Conservation (phyloP, 2,797 vertebrate species). For the Varecia variegata region DNA sequence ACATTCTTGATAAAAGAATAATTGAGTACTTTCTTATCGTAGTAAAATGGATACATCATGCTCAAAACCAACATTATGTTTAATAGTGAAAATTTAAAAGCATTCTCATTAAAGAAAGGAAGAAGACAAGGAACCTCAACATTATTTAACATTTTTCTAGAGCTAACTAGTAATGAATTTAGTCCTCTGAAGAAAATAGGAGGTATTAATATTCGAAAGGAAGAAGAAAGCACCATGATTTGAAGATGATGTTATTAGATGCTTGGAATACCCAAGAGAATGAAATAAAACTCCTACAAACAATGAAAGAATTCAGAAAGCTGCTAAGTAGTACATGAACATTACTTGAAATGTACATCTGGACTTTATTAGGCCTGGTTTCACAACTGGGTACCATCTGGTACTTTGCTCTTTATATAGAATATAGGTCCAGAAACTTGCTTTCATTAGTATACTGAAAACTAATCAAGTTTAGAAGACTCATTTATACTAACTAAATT, state of each 20-base stretch:
- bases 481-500: not conserved
- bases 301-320: not conserved
- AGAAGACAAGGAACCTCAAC: not conserved
- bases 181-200: not conserved
- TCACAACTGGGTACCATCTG: not conserved
- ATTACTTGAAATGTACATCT: not conserved
- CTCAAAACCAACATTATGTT: not conserved
- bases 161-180: not conserved
- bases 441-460: not conserved
- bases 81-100: not conserved
- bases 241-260: not conserved
- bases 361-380: not conserved
- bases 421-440: not conserved
- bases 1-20: not conserved
- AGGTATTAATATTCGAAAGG: not conserved
- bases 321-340: not conserved
- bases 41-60: constrained; percentile 8
- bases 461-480: not conserved
- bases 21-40: not conserved
- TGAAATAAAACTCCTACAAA: not conserved
- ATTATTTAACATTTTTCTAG: not conserved
- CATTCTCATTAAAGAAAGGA: not conserved
- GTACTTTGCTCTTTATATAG: not conserved
- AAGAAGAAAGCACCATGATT: not conserved
- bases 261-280: not conserved